These are phyloP conservation scores for Agonum fuliginosum DNA, from an alignment of 2,888 invertebrate species.

Conservation along the genomic window DNA sequence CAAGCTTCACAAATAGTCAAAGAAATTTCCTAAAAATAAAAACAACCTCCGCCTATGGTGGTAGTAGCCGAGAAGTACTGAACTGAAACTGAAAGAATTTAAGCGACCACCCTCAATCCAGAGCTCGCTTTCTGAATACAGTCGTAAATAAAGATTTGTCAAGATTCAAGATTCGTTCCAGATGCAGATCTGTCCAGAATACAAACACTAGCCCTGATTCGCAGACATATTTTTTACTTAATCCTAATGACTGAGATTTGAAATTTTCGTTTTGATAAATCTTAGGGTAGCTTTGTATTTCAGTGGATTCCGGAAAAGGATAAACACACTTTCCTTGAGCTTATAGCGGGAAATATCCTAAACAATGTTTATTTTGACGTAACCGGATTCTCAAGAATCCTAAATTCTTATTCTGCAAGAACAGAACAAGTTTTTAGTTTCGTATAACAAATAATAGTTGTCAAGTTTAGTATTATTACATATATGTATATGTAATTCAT, in stretches of 20 bases:
- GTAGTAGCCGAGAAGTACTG: background rate
- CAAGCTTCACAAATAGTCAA: too few species aligned
- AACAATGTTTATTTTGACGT: conserved; percentile 42
- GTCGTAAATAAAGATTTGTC: conserved; percentile 65
- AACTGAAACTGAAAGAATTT: background rate
- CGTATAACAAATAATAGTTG: too few species aligned
- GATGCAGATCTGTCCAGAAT: conserved; percentile 64
- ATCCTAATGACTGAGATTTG: conserved; percentile 66
- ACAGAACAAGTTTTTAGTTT: background rate
- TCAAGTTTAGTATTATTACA: too few species aligned
- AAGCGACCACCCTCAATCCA: background rate
- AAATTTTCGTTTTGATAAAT: conserved; percentile 48
- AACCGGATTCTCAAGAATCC: conserved; percentile 11
- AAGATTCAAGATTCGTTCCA: conserved; percentile 62
- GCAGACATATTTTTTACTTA: conserved; percentile 67
- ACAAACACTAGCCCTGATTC: conserved; percentile 64
- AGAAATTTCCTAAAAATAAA: background rate
- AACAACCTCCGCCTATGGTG: background rate
- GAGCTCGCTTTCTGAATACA: background rate
- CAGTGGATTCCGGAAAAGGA: conserved; percentile 49
- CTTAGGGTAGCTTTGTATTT: conserved; percentile 48
- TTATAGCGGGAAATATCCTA: conserved; percentile 45
- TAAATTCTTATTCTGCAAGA: conserved; percentile 10
- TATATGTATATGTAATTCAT: too few species aligned
- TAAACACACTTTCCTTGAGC: conserved; percentile 46